A percentile compares a stretch with the other conserved stretches of the same genome.
phyloP scores from a whole-genome alignment of 2,113 vertebrate genomes.

The Oncorhynchus mykiss region DNA sequence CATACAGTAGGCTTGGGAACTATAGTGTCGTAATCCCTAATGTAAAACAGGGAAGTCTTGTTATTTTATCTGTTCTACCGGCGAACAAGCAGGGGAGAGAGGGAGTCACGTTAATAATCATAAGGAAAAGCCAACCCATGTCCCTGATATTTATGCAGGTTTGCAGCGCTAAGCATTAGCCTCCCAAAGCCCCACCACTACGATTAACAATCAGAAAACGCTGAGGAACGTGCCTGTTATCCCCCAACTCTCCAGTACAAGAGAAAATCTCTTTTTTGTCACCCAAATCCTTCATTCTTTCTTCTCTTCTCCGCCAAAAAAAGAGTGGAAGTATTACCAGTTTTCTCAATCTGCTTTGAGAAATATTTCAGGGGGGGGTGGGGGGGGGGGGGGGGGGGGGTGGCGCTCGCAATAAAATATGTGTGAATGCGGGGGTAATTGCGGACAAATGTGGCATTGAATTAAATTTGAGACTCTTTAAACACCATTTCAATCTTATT shows the following conservation, averaged over 20 bases:
- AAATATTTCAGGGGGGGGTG: slow-evolving; percentile 74
- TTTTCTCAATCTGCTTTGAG: slow-evolving; percentile 89
- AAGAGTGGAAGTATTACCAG: slow-evolving; percentile 75
- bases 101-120: slow-evolving; percentile 33
- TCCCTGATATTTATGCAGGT: slow-evolving; percentile 55
- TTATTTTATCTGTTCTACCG: slow-evolving; percentile 34
- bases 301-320: slow-evolving; percentile 60
- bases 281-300: slow-evolving; percentile 82
- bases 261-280: slow-evolving; percentile 66
- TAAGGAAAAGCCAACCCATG: slow-evolving; percentile 32
- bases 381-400: slow-evolving; percentile 31
- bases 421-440: slow-evolving; percentile 92
- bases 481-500: slow-evolving; percentile 96
- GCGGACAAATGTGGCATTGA: slow-evolving; percentile 91
- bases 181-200: slow-evolving; percentile 52
- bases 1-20: slow-evolving; percentile 17
- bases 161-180: slow-evolving; percentile 48
- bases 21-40: slow-evolving; percentile 25
- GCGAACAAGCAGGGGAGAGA: slow-evolving; percentile 3
- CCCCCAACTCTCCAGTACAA: slow-evolving; percentile 60
- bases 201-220: slow-evolving; percentile 63
- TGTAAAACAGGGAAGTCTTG: slow-evolving; percentile 32
- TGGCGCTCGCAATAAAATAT: slow-evolving; percentile 79
- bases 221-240: slow-evolving; percentile 55
- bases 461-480: slow-evolving; percentile 93